Conservation (phyloP, 1,140 invertebrate species). For the Pseudobourletiella spinata region DNA sequence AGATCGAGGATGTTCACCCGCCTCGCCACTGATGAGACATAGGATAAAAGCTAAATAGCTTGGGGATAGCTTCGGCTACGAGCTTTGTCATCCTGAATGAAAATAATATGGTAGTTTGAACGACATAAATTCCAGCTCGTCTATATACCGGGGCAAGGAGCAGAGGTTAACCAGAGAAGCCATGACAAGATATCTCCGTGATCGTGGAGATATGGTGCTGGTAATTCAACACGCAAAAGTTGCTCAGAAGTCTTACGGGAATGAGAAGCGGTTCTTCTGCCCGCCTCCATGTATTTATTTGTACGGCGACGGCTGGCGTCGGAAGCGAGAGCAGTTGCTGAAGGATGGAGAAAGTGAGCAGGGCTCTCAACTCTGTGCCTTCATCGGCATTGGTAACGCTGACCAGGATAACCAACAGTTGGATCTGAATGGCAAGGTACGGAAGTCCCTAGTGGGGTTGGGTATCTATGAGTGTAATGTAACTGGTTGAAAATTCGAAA, state of each 20-base stretch:
- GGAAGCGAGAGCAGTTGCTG: constrained; percentile 82
- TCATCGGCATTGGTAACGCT: constrained; percentile 97
- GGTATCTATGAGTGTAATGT: too few species aligned
- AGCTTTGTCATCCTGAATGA: too few species aligned
- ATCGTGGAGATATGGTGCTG: constrained; percentile 89
- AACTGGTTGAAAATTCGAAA: too few species aligned
- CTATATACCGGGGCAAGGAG: constrained; percentile 64
- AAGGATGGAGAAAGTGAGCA: constrained; percentile 80
- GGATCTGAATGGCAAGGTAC: constrained; percentile 75
- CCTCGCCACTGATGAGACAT: too few species aligned
- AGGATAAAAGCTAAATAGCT: too few species aligned
- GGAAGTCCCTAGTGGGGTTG: too few species aligned
- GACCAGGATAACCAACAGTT: constrained; percentile 96
- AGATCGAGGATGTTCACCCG: too few species aligned
- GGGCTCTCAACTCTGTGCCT: constrained; percentile 86
- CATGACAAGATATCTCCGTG: constrained; percentile 90
- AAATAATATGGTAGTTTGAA: neutral
- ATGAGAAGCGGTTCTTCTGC: constrained; percentile 99
- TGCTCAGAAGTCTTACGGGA: constrained; percentile 99
- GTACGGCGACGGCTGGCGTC: constrained; percentile 92
- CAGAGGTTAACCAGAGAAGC: constrained; percentile 81
- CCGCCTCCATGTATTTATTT: constrained; percentile 98
- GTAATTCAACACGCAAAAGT: constrained; percentile 98
- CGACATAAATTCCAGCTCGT: constrained; percentile 44
- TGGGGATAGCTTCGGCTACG: too few species aligned